Evolutionary conservation across 2,888 invertebrate species (phyloP).

Genomic region (Strigamia transsilvanica): DNA sequence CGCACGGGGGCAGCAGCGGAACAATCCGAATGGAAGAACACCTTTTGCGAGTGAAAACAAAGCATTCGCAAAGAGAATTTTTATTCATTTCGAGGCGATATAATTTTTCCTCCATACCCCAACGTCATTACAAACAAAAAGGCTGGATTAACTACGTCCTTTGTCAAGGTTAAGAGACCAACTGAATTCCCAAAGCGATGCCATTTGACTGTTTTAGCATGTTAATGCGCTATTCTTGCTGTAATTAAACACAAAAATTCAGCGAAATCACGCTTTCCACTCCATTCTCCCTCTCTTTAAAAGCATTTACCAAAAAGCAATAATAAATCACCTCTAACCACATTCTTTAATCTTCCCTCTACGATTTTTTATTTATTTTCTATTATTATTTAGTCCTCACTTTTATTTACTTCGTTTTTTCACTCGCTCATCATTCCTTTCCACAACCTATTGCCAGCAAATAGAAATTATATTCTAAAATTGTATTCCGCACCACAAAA

Average conservation of each 20-base stretch:
- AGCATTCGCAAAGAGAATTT: too few relatives aligned
- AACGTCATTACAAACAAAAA: too few relatives aligned
- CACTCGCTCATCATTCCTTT: neutral
- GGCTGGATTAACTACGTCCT: neutral
- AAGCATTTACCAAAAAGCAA: conserved; percentile 3
- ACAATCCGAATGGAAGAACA: too few relatives aligned
- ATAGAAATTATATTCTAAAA: neutral
- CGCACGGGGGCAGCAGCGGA: too few relatives aligned
- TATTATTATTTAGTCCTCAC: neutral
- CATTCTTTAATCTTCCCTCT: neutral
- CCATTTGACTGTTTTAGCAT: neutral
- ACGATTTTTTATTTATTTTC: neutral
- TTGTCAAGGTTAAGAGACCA: conserved; percentile 3
- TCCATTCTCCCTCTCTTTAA: neutral
- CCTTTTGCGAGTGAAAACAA: too few relatives aligned
- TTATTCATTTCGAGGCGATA: too few relatives aligned
- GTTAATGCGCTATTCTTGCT: neutral
- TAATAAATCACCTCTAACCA: neutral
- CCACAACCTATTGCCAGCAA: neutral
- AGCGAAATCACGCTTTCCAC: conserved; percentile 9
- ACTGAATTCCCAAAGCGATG: neutral
- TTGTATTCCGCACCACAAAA: conserved; percentile 21
- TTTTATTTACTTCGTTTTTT: neutral
- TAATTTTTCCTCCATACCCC: too few relatives aligned
- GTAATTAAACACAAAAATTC: neutral